Conservation (phyloP, 1,140 invertebrate genomes). For the Tetramorium parvispinum region DNA sequence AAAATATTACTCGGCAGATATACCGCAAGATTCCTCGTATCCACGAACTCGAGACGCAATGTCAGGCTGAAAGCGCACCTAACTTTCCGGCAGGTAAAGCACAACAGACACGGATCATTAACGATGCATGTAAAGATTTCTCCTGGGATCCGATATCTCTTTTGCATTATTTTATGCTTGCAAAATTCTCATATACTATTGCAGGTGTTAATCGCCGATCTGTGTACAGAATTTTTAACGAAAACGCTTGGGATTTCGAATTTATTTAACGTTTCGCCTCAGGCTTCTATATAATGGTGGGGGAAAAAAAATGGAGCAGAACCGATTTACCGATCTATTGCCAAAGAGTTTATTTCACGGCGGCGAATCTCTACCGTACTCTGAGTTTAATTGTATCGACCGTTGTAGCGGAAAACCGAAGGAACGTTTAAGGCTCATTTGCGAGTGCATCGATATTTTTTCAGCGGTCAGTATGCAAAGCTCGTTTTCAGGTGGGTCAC, state of each 20-base stretch:
- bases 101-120: slow-evolving; percentile 65
- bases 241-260: slow-evolving; percentile 36
- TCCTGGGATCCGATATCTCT: slow-evolving; percentile 57
- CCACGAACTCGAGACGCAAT: slow-evolving; percentile 56
- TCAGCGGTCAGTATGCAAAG: neutral
- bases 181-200: neutral
- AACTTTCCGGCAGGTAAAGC: slow-evolving; percentile 57
- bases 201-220: slow-evolving; percentile 44
- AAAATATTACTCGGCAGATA: slow-evolving; percentile 46
- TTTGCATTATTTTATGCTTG: slow-evolving; percentile 40
- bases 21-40: slow-evolving; percentile 60
- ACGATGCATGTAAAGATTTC: slow-evolving; percentile 69
- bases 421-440: slow-evolving; percentile 25
- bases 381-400: slow-evolving; percentile 64
- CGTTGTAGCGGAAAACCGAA: neutral
- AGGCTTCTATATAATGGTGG: neutral
- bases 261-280: slow-evolving; percentile 20
- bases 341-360: slow-evolving; percentile 66
- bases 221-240: slow-evolving; percentile 46
- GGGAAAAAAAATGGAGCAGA: neutral
- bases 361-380: slow-evolving; percentile 24
- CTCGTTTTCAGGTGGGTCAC: slow-evolving; percentile 68
- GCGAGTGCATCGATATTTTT: slow-evolving; percentile 59
- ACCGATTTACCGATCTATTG: slow-evolving; percentile 44
- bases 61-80: slow-evolving; percentile 54